Evolutionary conservation across 2,888 invertebrate genomes (phyloP).

Genomic region (Agonopterix arenella): DNA sequence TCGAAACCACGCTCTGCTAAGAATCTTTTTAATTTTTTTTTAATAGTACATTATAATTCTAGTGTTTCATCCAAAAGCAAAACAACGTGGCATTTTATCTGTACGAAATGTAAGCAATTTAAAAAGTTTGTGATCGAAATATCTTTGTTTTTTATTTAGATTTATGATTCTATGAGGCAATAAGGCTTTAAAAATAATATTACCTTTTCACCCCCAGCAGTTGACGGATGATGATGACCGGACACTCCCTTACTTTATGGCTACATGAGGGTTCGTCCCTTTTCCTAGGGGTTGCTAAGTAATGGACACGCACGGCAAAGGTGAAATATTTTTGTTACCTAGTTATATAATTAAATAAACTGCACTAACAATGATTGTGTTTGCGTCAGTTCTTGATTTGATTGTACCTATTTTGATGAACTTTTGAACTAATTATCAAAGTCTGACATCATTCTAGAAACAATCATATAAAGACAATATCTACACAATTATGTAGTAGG

Average conservation of each 20-base stretch:
- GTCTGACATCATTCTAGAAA: conserved; percentile 2
- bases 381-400: conserved; percentile 8
- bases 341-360: conserved; percentile 4
- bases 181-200: conserved; percentile 36
- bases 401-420: conserved; percentile 26
- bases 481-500: too few species aligned
- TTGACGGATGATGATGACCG: conserved; percentile 54
- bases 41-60: neutral
- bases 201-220: conserved; percentile 35
- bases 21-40: conserved; percentile 2
- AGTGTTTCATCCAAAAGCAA: too few species aligned
- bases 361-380: conserved; percentile 4
- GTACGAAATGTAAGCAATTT: too few species aligned
- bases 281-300: conserved; percentile 29
- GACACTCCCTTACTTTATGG: conserved; percentile 52
- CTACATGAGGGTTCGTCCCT: conserved; percentile 51
- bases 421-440: conserved; percentile 44
- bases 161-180: conserved; percentile 27
- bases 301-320: conserved; percentile 35
- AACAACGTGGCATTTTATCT: too few species aligned
- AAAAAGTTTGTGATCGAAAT: too few species aligned
- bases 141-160: conserved; percentile 13
- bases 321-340: conserved; percentile 28
- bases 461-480: neutral
- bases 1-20: conserved; percentile 90